phyloP scores from a whole-genome alignment of 1,140 invertebrate genomes.

The Drosophila jambulina region DNA sequence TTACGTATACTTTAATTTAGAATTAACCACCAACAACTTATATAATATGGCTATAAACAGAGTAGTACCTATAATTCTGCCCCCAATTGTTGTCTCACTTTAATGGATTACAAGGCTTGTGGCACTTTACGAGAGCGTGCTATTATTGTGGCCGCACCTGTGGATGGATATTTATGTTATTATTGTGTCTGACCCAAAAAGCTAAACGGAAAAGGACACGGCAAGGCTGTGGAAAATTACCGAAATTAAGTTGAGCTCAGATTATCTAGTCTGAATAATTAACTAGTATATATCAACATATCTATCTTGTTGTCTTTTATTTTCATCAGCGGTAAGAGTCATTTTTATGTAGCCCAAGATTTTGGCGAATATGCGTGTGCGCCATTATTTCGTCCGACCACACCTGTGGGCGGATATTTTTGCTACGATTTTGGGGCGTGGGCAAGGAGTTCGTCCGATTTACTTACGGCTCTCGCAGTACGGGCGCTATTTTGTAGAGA shows the following conservation, averaged over 20 bases:
- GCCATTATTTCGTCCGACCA: slow-evolving; percentile 13
- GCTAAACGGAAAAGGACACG: slow-evolving; percentile 10
- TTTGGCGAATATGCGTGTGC: slow-evolving; percentile 6
- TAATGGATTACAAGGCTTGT: slow-evolving; percentile 9
- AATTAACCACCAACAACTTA: too few species aligned
- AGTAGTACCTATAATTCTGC: not conserved
- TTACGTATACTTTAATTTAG: too few species aligned
- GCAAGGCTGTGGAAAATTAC: not conserved
- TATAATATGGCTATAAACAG: not conserved
- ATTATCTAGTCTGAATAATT: not conserved
- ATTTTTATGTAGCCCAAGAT: not conserved
- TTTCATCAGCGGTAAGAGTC: not conserved
- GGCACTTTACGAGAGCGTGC: slow-evolving; percentile 7
- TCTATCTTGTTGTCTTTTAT: not conserved
- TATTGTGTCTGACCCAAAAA: slow-evolving; percentile 23
- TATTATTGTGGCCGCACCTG: slow-evolving; percentile 8
- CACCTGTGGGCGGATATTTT: slow-evolving; percentile 12
- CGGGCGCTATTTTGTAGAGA: slow-evolving; percentile 91
- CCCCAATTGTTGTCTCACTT: not conserved
- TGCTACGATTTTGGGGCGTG: not conserved
- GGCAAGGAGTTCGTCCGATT: not conserved
- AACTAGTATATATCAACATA: not conserved
- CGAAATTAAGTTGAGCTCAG: not conserved
- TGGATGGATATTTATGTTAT: slow-evolving; percentile 16
- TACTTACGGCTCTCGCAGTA: slow-evolving; percentile 93